Percentiles rank a stretch among this genome's conserved stretches.
Evolutionary conservation across 2,797 vertebrate species (phyloP).

Genomic region (Lacerta viridis): DNA sequence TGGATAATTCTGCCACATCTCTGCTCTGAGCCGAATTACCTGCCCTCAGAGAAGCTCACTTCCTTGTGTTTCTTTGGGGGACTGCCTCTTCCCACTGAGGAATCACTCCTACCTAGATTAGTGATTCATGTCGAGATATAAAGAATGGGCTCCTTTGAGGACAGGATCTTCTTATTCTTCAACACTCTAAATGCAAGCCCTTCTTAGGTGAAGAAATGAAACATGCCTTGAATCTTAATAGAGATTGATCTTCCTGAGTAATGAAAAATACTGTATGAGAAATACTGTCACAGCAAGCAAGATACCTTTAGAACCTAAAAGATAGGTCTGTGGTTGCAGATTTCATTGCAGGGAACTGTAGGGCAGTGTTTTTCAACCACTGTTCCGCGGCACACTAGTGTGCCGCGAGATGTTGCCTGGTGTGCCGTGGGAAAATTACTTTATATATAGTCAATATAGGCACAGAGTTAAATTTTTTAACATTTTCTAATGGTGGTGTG

Average conservation of each 20-base stretch:
- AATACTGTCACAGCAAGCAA: not conserved
- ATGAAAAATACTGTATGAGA: not conserved
- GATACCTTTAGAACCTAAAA: not conserved
- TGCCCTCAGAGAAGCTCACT: not conserved
- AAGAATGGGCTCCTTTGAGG: not conserved
- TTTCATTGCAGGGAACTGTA: accelerated
- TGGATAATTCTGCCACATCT: not conserved
- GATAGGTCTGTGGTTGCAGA: not conserved
- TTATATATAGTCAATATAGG: too few relatives aligned
- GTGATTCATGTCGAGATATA: not conserved
- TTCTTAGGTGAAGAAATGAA: not conserved
- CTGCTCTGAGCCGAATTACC: not conserved
- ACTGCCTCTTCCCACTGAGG: not conserved
- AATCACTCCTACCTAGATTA: too few relatives aligned
- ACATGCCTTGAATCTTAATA: not conserved
- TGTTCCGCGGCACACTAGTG: too few relatives aligned
- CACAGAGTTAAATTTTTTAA: too few relatives aligned
- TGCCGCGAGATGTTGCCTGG: too few relatives aligned
- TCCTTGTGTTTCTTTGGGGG: not conserved
- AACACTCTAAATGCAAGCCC: not conserved
- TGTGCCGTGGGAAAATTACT: too few relatives aligned
- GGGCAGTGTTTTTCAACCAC: too few relatives aligned
- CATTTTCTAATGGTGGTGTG: too few relatives aligned
- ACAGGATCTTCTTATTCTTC: not conserved
- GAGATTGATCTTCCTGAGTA: not conserved